phyloP scores from a whole-genome alignment of 2,888 invertebrate species.

The Mactromeris polynyma region DNA sequence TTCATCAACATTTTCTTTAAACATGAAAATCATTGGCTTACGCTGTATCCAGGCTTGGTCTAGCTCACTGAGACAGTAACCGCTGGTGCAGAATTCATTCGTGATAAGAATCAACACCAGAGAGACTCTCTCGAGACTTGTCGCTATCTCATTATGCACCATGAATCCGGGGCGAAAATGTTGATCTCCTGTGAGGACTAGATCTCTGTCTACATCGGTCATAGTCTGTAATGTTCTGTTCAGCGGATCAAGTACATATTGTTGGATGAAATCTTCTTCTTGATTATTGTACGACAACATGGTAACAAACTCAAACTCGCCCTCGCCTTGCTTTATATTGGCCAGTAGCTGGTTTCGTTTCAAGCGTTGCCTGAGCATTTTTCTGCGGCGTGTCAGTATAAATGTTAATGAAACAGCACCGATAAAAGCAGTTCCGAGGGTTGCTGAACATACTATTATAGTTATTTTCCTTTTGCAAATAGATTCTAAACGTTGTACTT shows the following conservation, averaged over 20 bases:
- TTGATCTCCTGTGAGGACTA: conserved; percentile 19
- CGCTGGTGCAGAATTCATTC: not conserved
- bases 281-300: conserved; percentile 24
- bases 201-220: conserved; percentile 19
- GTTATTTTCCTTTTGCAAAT: conserved; percentile 9
- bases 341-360: not conserved
- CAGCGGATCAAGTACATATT: not conserved
- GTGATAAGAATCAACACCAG: conserved; percentile 13
- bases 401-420: too few relatives aligned
- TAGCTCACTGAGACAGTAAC: conserved; percentile 18
- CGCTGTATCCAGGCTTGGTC: conserved; percentile 17
- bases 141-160: conserved; percentile 18
- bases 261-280: conserved; percentile 14
- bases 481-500: not conserved
- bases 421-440: not conserved
- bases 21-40: conserved; percentile 35
- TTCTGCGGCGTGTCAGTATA: not conserved
- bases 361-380: not conserved
- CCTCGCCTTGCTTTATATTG: not conserved
- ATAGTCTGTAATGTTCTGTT: conserved; percentile 6
- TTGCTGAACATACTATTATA: not conserved
- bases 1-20: conserved; percentile 24
- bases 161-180: conserved; percentile 22
- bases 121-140: not conserved
- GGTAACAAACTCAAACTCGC: not conserved